Evolutionary conservation across 2,888 invertebrate genomes (phyloP).

Genomic region (Caenorhabditis wallacei): DNA sequence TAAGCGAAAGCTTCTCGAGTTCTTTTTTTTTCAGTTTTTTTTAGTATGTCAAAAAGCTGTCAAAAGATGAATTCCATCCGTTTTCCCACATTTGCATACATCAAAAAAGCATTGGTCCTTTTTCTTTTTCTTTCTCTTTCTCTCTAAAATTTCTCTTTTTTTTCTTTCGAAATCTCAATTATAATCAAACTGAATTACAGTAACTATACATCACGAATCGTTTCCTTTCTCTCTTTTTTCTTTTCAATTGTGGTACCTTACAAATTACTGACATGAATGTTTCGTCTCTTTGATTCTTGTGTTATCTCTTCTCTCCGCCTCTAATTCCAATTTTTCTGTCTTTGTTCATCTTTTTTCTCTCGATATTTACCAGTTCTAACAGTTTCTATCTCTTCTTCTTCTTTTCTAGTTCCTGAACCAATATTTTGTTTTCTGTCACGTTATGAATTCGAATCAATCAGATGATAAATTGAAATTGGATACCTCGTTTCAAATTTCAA

Average conservation of each 20-base stretch:
- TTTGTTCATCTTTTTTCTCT: slow-evolving; percentile 37
- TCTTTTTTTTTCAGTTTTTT: slow-evolving; percentile 2
- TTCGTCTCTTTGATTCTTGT: slow-evolving; percentile 26
- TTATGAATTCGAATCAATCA: slow-evolving; percentile 21
- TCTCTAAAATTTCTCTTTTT: neutral
- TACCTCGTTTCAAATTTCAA: slow-evolving; percentile 35
- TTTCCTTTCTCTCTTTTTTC: slow-evolving; percentile 20
- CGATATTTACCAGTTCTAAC: slow-evolving; percentile 18
- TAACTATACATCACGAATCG: slow-evolving; percentile 8
- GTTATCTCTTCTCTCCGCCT: slow-evolving; percentile 23
- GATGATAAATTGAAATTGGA: slow-evolving; percentile 47
- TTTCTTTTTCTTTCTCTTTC: slow-evolving; percentile 4
- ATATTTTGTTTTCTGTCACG: slow-evolving; percentile 1
- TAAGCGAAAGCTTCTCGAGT: neutral
- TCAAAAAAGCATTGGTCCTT: slow-evolving; percentile 23
- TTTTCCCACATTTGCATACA: slow-evolving; percentile 56
- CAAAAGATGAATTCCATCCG: neutral
- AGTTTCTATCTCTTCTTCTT: slow-evolving; percentile 1
- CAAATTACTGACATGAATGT: slow-evolving; percentile 47
- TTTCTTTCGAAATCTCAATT: slow-evolving; percentile 2
- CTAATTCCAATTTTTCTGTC: slow-evolving; percentile 37
- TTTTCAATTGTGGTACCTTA: slow-evolving; percentile 11
- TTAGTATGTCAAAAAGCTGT: neutral
- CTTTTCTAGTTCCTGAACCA: slow-evolving; percentile 1
- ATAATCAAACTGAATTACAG: slow-evolving; percentile 22